Evolutionary conservation across 2,797 vertebrate species (phyloP).

Genomic region (Delichon dasypus): DNA sequence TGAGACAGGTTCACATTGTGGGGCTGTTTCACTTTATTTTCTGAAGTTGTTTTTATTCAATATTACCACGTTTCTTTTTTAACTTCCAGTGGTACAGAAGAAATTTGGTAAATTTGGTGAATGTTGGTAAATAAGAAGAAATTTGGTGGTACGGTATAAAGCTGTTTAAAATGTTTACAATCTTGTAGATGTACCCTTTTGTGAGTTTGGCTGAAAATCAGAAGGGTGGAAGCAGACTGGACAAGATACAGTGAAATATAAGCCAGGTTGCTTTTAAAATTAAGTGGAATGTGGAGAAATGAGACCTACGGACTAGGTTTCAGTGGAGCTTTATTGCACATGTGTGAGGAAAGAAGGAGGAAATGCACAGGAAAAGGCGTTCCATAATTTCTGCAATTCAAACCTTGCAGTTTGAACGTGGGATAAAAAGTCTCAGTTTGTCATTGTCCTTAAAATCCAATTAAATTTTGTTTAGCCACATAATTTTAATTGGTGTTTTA

Average conservation of each 20-base stretch:
- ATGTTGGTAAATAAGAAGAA: neutral
- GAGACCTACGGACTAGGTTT: neutral
- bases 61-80: neutral
- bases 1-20: neutral
- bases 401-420: neutral
- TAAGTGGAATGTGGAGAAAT: neutral
- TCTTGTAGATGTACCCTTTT: neutral
- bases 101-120: neutral
- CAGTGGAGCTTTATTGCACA: constrained; percentile 2
- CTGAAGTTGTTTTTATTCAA: neutral
- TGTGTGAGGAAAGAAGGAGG: neutral
- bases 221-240: neutral
- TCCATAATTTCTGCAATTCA: neutral
- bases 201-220: neutral
- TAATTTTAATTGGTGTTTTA: neutral
- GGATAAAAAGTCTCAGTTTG: neutral
- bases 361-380: neutral
- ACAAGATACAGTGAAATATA: neutral
- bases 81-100: neutral
- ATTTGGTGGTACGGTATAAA: neutral
- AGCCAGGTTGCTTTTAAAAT: neutral
- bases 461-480: neutral
- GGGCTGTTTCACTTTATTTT: neutral
- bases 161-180: constrained; percentile 23
- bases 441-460: constrained; percentile 4